phyloP scores from a whole-genome alignment of 2,797 vertebrate genomes.

The Vultur gryphus region DNA sequence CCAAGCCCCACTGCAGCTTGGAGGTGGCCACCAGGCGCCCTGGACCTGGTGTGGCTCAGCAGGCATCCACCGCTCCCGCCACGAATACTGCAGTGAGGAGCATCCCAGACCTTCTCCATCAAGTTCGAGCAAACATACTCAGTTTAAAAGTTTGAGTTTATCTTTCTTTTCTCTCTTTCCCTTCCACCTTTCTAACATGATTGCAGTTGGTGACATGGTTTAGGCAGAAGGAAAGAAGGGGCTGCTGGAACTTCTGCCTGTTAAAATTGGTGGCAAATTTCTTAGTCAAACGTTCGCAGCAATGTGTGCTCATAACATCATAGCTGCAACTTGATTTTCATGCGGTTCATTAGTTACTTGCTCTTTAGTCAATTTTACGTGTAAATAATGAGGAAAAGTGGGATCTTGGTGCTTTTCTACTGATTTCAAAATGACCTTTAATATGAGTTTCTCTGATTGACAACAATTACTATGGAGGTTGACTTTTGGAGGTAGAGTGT shows the following conservation, averaged over 20 bases:
- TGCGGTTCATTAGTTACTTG: not conserved
- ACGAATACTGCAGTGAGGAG: rapidly evolving
- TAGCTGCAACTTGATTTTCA: not conserved
- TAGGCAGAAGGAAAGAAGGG: not conserved
- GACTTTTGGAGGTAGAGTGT: not conserved
- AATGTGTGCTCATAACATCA: not conserved
- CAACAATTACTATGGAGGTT: not conserved
- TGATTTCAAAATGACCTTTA: not conserved
- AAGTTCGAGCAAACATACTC: rapidly evolving
- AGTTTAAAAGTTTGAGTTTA: not conserved
- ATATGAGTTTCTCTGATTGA: not conserved
- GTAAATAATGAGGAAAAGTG: not conserved
- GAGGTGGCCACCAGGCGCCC: not conserved
- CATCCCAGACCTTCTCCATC: rapidly evolving
- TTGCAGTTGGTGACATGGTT: not conserved
- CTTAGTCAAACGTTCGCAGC: not conserved
- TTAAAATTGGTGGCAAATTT: not conserved
- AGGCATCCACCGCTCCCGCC: not conserved
- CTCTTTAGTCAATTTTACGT: not conserved
- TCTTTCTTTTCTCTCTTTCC: not conserved
- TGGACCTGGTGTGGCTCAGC: not conserved
- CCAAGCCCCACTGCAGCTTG: rapidly evolving
- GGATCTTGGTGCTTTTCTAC: not conserved
- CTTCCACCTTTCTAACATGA: not conserved
- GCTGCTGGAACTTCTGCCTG: not conserved